Conservation (phyloP, 2,113 vertebrate genomes). For the Halcyon senegalensis region DNA sequence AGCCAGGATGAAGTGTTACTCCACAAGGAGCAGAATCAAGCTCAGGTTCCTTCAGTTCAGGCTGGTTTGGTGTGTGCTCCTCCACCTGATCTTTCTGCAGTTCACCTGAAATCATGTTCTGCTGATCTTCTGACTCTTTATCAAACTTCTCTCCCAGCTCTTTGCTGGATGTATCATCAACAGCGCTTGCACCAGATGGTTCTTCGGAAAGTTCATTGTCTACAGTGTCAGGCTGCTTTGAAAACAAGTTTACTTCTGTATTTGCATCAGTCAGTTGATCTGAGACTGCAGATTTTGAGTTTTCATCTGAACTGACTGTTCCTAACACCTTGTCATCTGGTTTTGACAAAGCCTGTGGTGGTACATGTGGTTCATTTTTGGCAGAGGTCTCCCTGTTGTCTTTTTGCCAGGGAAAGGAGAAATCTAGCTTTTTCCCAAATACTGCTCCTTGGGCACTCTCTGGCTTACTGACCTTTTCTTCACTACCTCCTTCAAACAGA, state of each 20-base stretch:
- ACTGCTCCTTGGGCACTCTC: slow-evolving; percentile 70
- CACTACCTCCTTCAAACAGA: slow-evolving; percentile 81
- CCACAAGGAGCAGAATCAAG: slow-evolving; percentile 65
- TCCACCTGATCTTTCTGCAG: slow-evolving; percentile 34
- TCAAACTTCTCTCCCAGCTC: neutral
- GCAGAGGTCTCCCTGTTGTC: slow-evolving; percentile 69
- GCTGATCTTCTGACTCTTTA: neutral
- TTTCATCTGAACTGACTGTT: slow-evolving; percentile 35
- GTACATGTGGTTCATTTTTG: slow-evolving; percentile 59
- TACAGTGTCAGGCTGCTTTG: neutral
- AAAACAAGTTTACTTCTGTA: slow-evolving; percentile 23
- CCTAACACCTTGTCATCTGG: slow-evolving; percentile 47
- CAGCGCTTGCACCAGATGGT: neutral
- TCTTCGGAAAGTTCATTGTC: slow-evolving; percentile 6
- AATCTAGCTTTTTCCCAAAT: slow-evolving; percentile 83
- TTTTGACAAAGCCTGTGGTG: slow-evolving; percentile 73
- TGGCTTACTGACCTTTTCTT: slow-evolving; percentile 75
- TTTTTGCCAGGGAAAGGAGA: slow-evolving; percentile 84
- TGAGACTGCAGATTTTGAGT: slow-evolving; percentile 29
- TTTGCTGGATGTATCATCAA: neutral
- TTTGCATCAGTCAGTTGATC: slow-evolving; percentile 23
- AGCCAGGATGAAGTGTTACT: slow-evolving; percentile 65
- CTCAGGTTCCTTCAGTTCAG: slow-evolving; percentile 70
- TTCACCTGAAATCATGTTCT: neutral
- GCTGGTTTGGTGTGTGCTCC: slow-evolving; percentile 66